Base-by-base conservation (phyloP, 1,140 invertebrate genomes). In the Marisa cornuarietis region DNA sequence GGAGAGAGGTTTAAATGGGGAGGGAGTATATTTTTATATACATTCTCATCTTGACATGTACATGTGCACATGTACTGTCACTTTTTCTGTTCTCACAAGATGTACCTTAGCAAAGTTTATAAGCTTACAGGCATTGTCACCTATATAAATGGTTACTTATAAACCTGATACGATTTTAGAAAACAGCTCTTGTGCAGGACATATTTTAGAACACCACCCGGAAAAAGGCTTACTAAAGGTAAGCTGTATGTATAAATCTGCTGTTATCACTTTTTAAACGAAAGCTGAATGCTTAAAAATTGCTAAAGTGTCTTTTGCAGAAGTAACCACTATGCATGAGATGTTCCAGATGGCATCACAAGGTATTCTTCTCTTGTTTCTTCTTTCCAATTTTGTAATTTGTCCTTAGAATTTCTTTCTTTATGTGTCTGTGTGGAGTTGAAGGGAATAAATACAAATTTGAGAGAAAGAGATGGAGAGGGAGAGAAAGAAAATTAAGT, bases 261-360 rank as follows among this genome's bases (percentile, higher is more conserved):
- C 54, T 14, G 54, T 18, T 42, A 42, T 42, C 31, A 42, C 31
- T 42, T 42, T 42, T 42, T 42, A 58, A 58, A 58, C 4, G 9
- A 58, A 58, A 58, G 16, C 11, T 14, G 16, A 58, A 58, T 11
- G 54, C 9, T 58, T 58, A 11, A 58, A 58, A 18, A 58, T 18
- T 58, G 54, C 8, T 58, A 11, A 3, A 58, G 79, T 85, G 81
- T 84, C 31, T 81, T 71, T 87, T 90, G 79, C 84, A 92, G 91
- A 92, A 81, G 88, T 91, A 71, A 85, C 84, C 81, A 91, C 89
- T 49, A 88, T 91, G 86, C 87, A 81, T 87, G 90, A 92, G 86
- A 89, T 91, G 87, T 91, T 88, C 79, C 85, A 90, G 62, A 84
- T 88, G 69, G 84, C 90, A n/a, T 86, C 87, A 62, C 85, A 87